Conservation (phyloP, 2,113 vertebrate genomes). For the Hystrix brachyura region DNA sequence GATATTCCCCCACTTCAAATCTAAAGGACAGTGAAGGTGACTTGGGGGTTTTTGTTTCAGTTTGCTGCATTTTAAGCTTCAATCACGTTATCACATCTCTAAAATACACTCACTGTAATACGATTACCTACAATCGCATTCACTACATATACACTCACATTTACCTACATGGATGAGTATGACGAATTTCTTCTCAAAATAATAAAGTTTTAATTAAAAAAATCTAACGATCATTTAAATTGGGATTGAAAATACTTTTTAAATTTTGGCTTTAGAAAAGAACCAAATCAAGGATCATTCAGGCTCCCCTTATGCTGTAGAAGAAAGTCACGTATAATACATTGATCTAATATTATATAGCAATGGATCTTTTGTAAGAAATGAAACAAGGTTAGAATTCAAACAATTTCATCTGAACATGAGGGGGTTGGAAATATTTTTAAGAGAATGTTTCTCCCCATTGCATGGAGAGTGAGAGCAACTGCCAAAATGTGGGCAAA, state of each 20-base stretch:
- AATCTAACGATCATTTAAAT: background rate
- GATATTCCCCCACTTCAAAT: background rate
- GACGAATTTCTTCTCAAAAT: background rate
- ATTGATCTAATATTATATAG: conserved; percentile 61
- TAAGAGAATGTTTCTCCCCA: conserved; percentile 66
- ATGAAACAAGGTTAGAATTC: conserved; percentile 54
- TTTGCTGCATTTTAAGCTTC: background rate
- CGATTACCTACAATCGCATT: background rate
- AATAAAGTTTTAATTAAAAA: conserved; percentile 7
- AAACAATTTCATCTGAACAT: conserved; percentile 61
- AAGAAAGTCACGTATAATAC: background rate
- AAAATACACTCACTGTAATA: background rate
- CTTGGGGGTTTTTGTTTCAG: background rate
- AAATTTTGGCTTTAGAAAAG: background rate
- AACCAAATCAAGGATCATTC: background rate
- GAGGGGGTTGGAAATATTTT: conserved; percentile 75
- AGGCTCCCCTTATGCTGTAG: background rate
- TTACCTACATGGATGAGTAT: background rate
- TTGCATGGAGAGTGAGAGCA: conserved; percentile 64
- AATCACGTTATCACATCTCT: background rate
- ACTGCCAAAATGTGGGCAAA: conserved; percentile 75
- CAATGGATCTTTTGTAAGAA: conserved; percentile 66
- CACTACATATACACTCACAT: background rate
- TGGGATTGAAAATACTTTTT: background rate
- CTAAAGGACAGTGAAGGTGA: background rate